Conservation (phyloP, 1,140 invertebrate species). For the Idris sp. region DNA sequence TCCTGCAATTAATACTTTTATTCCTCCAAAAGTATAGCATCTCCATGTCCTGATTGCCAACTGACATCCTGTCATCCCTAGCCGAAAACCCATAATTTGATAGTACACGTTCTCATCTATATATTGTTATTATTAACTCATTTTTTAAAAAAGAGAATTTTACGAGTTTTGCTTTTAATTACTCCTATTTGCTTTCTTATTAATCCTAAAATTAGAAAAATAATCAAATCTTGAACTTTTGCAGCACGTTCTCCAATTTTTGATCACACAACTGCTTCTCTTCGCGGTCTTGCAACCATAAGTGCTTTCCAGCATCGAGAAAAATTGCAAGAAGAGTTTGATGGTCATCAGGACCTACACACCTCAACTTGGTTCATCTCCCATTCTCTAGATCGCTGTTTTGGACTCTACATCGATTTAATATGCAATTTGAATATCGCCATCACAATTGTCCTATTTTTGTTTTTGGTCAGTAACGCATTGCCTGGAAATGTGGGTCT, state of each 20-base stretch:
- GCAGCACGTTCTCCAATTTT: slow-evolving; percentile 87
- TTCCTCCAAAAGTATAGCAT: too few species aligned
- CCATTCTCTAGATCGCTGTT: slow-evolving; percentile 82
- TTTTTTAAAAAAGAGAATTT: too few species aligned
- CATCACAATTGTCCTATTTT: slow-evolving; percentile 80
- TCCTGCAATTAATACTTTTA: too few species aligned
- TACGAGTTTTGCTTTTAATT: background rate
- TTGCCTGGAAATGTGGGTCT: slow-evolving; percentile 83
- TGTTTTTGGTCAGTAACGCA: slow-evolving; percentile 79
- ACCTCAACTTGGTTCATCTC: slow-evolving; percentile 63
- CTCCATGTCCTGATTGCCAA: too few species aligned
- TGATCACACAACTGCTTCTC: slow-evolving; percentile 83
- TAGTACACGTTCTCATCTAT: too few species aligned
- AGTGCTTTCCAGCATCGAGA: slow-evolving; percentile 78
- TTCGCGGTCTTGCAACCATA: slow-evolving; percentile 84
- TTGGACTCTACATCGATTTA: slow-evolving; percentile 85
- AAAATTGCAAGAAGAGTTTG: slow-evolving; percentile 70
- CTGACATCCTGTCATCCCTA: too few species aligned
- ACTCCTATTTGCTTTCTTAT: too few species aligned
- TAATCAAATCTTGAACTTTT: slow-evolving; percentile 28
- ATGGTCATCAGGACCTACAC: slow-evolving; percentile 68
- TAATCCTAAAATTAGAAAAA: too few species aligned
- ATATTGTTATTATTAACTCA: too few species aligned
- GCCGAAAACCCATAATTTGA: too few species aligned
- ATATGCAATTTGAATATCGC: slow-evolving; percentile 82